Conservation (phyloP, 2,888 invertebrate species). For the Tortricodes alternella region DNA sequence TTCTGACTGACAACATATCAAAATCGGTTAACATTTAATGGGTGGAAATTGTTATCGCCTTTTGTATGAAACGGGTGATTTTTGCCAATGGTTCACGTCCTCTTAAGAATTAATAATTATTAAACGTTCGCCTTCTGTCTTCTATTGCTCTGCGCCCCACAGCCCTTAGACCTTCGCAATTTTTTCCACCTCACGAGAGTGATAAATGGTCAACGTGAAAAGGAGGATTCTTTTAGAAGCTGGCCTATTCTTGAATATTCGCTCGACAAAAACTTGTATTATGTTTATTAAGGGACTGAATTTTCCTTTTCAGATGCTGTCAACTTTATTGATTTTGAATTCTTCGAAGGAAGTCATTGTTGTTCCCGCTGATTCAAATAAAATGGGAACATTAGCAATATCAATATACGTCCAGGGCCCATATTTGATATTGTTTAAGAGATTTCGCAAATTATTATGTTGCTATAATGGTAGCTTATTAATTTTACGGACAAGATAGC, state of each 20-base stretch:
- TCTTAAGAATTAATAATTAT: no score
- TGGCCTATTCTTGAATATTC: constrained; percentile 37
- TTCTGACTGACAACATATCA: no score
- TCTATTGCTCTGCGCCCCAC: constrained; percentile 13
- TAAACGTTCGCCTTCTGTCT: neutral
- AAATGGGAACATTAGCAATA: neutral
- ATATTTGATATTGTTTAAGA: no score
- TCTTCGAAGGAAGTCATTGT: neutral
- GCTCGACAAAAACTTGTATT: constrained; percentile 27
- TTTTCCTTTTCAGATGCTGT: constrained; percentile 12
- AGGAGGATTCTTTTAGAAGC: constrained; percentile 56
- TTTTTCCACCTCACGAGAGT: constrained; percentile 61
- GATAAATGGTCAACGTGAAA: constrained; percentile 65
- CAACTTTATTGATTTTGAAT: constrained; percentile 16
- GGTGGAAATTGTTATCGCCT: no score
- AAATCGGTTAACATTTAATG: no score
- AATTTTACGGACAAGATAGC: no score
- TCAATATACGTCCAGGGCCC: neutral
- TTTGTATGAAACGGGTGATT: no score
- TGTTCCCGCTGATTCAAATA: neutral
- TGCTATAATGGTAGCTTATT: no score
- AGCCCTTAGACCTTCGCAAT: constrained; percentile 57
- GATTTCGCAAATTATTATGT: no score
- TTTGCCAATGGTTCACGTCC: no score
- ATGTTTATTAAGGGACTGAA: constrained; percentile 28